Evolutionary conservation across 1,140 invertebrate species (phyloP).

Genomic region (Cotesia typhae): DNA sequence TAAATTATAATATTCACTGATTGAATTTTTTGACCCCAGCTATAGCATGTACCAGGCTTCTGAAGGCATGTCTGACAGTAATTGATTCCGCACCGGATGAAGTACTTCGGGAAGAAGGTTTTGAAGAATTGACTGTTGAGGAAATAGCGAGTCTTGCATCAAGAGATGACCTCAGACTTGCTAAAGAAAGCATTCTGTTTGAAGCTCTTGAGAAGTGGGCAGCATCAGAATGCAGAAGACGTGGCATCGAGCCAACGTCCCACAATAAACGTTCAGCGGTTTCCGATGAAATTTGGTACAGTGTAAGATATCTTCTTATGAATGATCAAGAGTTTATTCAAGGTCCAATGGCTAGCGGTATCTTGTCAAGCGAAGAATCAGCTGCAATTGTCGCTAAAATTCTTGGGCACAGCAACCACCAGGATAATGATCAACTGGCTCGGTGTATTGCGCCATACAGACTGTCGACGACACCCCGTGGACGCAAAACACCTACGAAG

Average conservation of each 20-base stretch:
- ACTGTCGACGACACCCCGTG: slow-evolving; percentile 46
- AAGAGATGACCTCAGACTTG: slow-evolving; percentile 69
- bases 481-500: slow-evolving; percentile 29
- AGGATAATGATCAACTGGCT: slow-evolving; percentile 28
- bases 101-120: slow-evolving; percentile 71
- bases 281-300: slow-evolving; percentile 70
- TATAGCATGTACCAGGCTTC: slow-evolving; percentile 67
- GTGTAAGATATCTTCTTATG: slow-evolving; percentile 74
- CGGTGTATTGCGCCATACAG: slow-evolving; percentile 39
- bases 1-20: background rate
- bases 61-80: slow-evolving; percentile 69
- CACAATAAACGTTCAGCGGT: slow-evolving; percentile 72
- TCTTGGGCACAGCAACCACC: slow-evolving; percentile 46
- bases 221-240: slow-evolving; percentile 72
- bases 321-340: slow-evolving; percentile 69
- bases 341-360: slow-evolving; percentile 61
- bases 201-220: slow-evolving; percentile 74
- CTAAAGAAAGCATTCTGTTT: slow-evolving; percentile 68
- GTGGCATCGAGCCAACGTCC: slow-evolving; percentile 70
- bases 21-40: slow-evolving; percentile 47
- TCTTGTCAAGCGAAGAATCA: slow-evolving; percentile 54
- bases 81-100: slow-evolving; percentile 71
- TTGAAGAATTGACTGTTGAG: slow-evolving; percentile 72
- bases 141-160: slow-evolving; percentile 70
- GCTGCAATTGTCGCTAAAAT: slow-evolving; percentile 52